These are phyloP conservation scores for Aphodius sticticus DNA, from an alignment of 2,888 invertebrate genomes.

Conservation along the genomic window DNA sequence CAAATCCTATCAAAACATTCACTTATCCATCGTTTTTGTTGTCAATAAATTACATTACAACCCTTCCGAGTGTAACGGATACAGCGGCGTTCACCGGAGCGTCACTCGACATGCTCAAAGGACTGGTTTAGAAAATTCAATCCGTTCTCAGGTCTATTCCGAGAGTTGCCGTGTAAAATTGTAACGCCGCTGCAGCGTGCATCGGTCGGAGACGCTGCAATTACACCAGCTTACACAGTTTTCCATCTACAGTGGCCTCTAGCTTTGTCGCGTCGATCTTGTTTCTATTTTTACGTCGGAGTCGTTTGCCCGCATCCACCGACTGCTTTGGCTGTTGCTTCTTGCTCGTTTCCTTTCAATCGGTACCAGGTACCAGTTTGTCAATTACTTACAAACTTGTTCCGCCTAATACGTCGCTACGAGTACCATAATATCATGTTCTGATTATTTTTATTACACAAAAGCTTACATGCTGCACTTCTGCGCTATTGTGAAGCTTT, in stretches of 20 bases:
- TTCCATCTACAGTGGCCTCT: not conserved
- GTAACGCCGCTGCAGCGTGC: not conserved
- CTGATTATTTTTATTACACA: not conserved
- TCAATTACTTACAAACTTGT: not conserved
- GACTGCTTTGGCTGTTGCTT: not conserved
- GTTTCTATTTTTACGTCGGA: not conserved
- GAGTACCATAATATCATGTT: not conserved
- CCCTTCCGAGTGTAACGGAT: not conserved
- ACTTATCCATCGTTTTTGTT: not conserved
- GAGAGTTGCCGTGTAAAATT: slow-evolving; percentile 4
- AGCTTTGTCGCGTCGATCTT: not conserved
- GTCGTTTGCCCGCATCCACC: not conserved
- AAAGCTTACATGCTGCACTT: not conserved
- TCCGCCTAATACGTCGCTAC: not conserved
- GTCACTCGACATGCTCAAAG: not conserved
- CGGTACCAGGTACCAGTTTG: not conserved
- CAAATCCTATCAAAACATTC: not conserved
- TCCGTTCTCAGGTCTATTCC: not conserved
- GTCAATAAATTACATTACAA: not conserved
- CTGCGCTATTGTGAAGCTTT: not conserved
- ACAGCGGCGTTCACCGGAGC: not conserved
- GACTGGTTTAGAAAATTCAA: not conserved
- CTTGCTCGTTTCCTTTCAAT: not conserved
- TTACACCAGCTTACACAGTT: not conserved
- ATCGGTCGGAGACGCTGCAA: not conserved